Evolutionary conservation across 92 coral and sea anemone genomes (phyloP), one percentile per base, ranked within the genome.

Genomic region (Ricordea florida): DNA sequence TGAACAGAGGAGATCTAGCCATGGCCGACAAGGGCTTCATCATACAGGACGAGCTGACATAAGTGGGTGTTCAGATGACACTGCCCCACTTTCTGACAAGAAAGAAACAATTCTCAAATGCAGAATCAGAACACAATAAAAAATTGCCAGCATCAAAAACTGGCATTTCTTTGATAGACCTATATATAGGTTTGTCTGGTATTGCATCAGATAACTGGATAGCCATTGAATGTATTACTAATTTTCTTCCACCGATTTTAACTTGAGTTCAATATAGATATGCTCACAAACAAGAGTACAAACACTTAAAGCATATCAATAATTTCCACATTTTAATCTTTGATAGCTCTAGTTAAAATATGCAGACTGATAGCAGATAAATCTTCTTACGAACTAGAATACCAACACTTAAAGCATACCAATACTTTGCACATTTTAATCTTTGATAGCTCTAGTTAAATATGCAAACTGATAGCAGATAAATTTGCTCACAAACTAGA

Each of bases 1-100:
- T 81, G 52, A 16, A 38, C 21, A 58, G 23, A 49, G 66, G 79
- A 3, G 74, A 81, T 63, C 65, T 71, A 33, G 74, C 72, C 36
- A 71, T 81, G 74, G 81, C 87, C 6, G 81, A 81, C 67, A 72
- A 72, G 30, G 87, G 87, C 2, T 81, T 81, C 50, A 62, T 55
- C 28, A 70, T 78, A 10, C 55, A 62, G 15, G 81, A 81, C 50
- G 87, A 81, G 40, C 74, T 81, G 28, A 74, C 80, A 11, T 81
- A 80, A 40, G 68, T 62, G 3, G 75, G 87, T 35, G 87, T 81
- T 46, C 15, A 38, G 51, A 40, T 71, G 17, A 62, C 69, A 28
- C 10, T 67, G 37, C 89, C 85, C 16, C 51, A 32, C 28, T 50
- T 79, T 21, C 44, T 67, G 28, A 59, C 45, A 44, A 44, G 69